Percentiles rank a stretch among this genome's conserved stretches.
Conservation (phyloP, 1,140 invertebrate species). For the Sitophilus oryzae region DNA sequence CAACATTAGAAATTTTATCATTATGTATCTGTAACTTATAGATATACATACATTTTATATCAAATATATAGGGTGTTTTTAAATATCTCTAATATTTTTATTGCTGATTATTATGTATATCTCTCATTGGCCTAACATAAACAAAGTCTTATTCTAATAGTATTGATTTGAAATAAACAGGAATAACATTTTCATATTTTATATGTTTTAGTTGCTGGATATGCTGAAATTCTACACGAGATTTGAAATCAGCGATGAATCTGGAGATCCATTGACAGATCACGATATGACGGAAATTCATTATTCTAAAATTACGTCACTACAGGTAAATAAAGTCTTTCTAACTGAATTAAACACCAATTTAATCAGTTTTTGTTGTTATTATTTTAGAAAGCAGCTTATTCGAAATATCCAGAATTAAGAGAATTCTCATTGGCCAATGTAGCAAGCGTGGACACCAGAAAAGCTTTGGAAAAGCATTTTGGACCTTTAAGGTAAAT, state of each 20-base stretch:
- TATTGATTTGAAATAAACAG: no score
- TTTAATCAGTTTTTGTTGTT: conserved; percentile 3
- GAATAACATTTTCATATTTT: conserved; percentile 23
- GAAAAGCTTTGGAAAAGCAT: conserved; percentile 78
- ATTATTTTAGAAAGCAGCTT: conserved; percentile 76
- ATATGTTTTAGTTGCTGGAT: conserved; percentile 74
- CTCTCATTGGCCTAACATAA: no score
- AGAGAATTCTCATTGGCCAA: conserved; percentile 85
- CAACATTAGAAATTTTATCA: no score
- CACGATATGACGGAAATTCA: conserved; percentile 90
- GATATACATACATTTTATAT: no score
- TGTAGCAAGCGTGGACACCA: conserved; percentile 89
- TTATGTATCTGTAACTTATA: no score
- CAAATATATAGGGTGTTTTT: no score
- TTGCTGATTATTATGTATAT: no score
- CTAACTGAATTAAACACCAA: not conserved
- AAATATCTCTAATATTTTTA: no score
- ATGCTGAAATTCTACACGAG: conserved; percentile 95
- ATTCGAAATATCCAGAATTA: conserved; percentile 85
- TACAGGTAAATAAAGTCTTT: conserved; percentile 61
- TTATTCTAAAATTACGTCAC: conserved; percentile 82
- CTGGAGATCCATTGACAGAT: conserved; percentile 89
- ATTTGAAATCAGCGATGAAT: conserved; percentile 97
- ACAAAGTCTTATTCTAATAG: no score
- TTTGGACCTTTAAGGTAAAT: conserved; percentile 70